These are phyloP conservation scores for Cyclophora albipunctata DNA, from an alignment of 2,888 invertebrate species.

Conservation along the genomic window DNA sequence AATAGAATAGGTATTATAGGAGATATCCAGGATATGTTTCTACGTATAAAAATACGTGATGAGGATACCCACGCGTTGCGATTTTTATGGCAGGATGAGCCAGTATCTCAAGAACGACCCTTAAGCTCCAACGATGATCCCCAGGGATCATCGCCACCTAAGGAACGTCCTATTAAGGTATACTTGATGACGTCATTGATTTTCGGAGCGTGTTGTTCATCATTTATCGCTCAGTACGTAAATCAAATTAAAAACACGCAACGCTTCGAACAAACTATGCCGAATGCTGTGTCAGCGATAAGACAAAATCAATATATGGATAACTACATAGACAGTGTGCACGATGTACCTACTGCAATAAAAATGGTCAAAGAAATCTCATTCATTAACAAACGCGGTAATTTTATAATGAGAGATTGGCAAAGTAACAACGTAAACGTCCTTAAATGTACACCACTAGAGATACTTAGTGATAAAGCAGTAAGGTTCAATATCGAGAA, in stretches of 20 bases:
- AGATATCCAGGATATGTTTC: conserved; percentile 16
- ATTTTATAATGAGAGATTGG: neutral
- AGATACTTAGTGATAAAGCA: neutral
- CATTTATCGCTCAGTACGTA: conserved; percentile 18
- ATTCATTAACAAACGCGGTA: neutral
- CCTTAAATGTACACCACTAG: too few species aligned
- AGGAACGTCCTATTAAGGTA: conserved; percentile 1
- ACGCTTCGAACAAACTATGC: conserved; percentile 8
- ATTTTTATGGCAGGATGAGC: conserved; percentile 5
- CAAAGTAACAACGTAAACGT: neutral
- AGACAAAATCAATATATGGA: conserved; percentile 1
- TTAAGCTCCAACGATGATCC: too few species aligned
- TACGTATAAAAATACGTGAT: conserved; percentile 9
- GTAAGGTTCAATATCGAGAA: neutral
- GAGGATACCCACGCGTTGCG: conserved; percentile 10
- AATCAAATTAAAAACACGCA: conserved; percentile 16
- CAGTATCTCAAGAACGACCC: too few species aligned
- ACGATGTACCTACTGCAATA: neutral
- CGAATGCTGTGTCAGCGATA: conserved; percentile 2
- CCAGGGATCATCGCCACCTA: neutral
- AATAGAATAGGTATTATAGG: conserved; percentile 11
- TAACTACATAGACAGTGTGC: neutral
- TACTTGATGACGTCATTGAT: conserved; percentile 14
- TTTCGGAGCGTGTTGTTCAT: conserved; percentile 17
- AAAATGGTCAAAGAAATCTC: neutral